These are phyloP conservation scores for Eumeta japonica DNA, from an alignment of 1,140 invertebrate species.

Conservation along the genomic window DNA sequence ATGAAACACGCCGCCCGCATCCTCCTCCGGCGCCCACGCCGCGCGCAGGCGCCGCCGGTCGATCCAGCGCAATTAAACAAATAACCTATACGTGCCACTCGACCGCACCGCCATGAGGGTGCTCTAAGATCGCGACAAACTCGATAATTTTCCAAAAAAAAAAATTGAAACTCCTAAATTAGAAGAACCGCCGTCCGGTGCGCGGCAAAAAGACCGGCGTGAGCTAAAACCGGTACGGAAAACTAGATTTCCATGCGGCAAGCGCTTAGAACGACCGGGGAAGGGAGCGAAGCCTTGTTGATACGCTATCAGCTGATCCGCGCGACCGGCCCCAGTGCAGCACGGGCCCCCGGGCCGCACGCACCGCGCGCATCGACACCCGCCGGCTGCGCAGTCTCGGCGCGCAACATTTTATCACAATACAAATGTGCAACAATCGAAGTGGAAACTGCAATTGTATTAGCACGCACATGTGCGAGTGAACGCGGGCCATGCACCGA, in stretches of 20 bases:
- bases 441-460: conserved; percentile 10
- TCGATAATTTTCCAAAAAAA: conserved; percentile 30
- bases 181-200: conserved; percentile 16
- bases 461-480: background rate
- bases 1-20: background rate
- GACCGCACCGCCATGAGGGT: conserved; percentile 24
- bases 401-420: conserved; percentile 11
- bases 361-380: conserved; percentile 6
- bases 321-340: conserved; percentile 34
- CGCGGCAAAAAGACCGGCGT: conserved; percentile 20
- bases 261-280: conserved; percentile 47
- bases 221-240: conserved; percentile 36
- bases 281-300: conserved; percentile 40
- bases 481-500: background rate
- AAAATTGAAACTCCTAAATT: conserved; percentile 19
- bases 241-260: conserved; percentile 38
- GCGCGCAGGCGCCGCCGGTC: conserved; percentile 15
- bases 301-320: conserved; percentile 49
- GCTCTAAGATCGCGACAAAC: conserved; percentile 31
- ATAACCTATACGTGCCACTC: conserved; percentile 18
- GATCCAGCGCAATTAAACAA: conserved; percentile 35
- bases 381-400: conserved; percentile 1
- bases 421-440: conserved; percentile 16
- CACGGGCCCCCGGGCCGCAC: conserved; percentile 25
- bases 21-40: background rate